Percentiles rank a stretch among this genome's conserved stretches.
Evolutionary conservation across 2,888 invertebrate species (phyloP).

Genomic region (Eupithecia dodoneata): DNA sequence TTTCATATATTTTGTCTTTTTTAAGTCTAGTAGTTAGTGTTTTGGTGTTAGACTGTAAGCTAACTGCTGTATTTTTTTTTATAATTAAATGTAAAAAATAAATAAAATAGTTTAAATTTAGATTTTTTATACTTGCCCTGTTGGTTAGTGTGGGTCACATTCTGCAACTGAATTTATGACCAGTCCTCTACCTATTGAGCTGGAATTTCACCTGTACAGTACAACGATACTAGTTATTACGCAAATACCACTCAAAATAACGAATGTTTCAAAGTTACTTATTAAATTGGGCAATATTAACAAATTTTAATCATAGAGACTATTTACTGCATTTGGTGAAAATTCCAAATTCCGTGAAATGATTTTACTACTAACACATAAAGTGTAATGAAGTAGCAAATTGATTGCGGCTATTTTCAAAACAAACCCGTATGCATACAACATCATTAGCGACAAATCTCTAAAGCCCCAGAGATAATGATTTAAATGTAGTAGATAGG

Average conservation of each 20-base stretch:
- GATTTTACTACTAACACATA: not conserved
- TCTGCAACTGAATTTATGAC: too few species aligned
- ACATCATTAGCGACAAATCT: conserved; percentile 22
- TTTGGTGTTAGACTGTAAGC: too few species aligned
- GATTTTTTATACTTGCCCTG: too few species aligned
- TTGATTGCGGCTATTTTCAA: conserved; percentile 10
- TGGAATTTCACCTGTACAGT: not conserved
- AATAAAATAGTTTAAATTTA: too few species aligned
- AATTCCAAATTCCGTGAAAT: not conserved
- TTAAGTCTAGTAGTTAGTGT: too few species aligned
- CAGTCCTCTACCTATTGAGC: too few species aligned
- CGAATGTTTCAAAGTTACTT: not conserved
- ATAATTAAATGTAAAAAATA: too few species aligned
- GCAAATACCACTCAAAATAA: not conserved
- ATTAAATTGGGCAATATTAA: not conserved
- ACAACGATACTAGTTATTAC: not conserved
- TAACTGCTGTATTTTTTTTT: too few species aligned
- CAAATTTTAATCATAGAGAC: not conserved
- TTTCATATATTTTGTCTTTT: too few species aligned
- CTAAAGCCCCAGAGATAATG: conserved; percentile 29
- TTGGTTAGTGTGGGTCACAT: too few species aligned
- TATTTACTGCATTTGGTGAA: not conserved
- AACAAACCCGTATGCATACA: conserved; percentile 23
- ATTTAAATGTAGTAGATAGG: conserved; percentile 23
- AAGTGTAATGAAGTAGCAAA: conserved; percentile 2